A percentile compares a stretch with the other conserved stretches of the same genome.
phyloP scores from a whole-genome alignment of 2,797 vertebrate species.

The Poeciliopsis presidionis region DNA sequence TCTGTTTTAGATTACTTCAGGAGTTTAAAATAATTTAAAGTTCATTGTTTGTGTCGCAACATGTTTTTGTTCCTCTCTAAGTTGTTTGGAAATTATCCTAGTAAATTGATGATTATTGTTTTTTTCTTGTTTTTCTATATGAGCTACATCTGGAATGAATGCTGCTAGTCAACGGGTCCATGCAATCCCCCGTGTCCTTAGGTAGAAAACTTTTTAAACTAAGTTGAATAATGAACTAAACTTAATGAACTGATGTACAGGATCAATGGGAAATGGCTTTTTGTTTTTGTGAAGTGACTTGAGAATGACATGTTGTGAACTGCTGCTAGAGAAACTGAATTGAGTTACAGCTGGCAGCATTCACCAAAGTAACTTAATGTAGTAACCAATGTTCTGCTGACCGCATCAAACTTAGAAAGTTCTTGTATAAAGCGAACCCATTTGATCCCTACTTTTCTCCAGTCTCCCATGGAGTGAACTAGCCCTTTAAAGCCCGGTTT shows the following conservation, averaged over 20 bases:
- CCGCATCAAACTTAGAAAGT: not conserved
- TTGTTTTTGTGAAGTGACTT: not conserved
- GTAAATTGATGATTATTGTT: not conserved
- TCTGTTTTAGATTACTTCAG: not conserved
- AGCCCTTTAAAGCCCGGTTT: not conserved
- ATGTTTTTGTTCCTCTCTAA: not conserved
- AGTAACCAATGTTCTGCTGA: not conserved
- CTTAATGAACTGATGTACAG: not conserved
- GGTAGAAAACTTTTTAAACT: not conserved
- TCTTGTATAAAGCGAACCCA: not conserved
- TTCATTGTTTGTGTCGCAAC: not conserved
- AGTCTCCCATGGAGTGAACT: not conserved
- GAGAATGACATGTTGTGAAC: not conserved
- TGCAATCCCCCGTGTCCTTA: not conserved
- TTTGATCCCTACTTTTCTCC: not conserved
- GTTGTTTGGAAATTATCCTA: not conserved
- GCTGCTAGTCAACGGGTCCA: not conserved
- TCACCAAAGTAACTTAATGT: not conserved
- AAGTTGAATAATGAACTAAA: not conserved
- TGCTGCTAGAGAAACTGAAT: not conserved
- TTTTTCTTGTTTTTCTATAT: no score
- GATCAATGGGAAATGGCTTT: not conserved
- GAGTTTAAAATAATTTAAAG: not conserved
- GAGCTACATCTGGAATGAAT: not conserved
- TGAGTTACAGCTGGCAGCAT: not conserved